A percentile compares a stretch with the other conserved stretches of the same genome.
These are phyloP conservation scores for Mythimna albipuncta DNA, from an alignment of 2,888 invertebrate genomes.

Conservation along the genomic window DNA sequence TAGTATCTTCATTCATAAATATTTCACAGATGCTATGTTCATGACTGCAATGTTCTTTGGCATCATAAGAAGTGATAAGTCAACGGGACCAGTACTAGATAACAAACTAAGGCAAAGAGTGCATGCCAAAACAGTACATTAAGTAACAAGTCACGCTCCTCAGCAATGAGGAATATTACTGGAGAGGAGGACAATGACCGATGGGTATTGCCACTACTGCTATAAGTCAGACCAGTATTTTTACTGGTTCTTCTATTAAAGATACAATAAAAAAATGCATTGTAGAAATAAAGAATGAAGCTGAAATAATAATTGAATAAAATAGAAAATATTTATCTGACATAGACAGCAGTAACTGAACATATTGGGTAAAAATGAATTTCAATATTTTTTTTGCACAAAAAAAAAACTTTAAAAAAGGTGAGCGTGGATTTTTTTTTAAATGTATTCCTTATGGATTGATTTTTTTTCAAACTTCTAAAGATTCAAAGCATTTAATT, in stretches of 20 bases:
- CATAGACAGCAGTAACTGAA: background rate
- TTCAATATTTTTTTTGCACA: background rate
- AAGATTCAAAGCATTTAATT: background rate
- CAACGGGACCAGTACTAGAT: slow-evolving; percentile 5
- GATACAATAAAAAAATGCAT: background rate
- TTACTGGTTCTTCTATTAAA: background rate
- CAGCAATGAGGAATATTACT: slow-evolving; percentile 33
- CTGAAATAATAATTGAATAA: background rate
- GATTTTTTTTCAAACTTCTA: background rate
- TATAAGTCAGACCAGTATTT: slow-evolving; percentile 2
- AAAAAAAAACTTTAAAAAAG: background rate
- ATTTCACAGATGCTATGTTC: background rate
- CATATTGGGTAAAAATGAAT: background rate
- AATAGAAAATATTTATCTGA: background rate
- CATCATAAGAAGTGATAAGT: slow-evolving; percentile 30
- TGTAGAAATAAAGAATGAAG: background rate
- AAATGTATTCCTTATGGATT: too few relatives aligned
- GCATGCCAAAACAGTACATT: slow-evolving; percentile 46
- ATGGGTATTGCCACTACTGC: slow-evolving; percentile 14
- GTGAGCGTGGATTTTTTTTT: too few relatives aligned
- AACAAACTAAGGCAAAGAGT: slow-evolving; percentile 30
- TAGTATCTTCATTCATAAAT: background rate
- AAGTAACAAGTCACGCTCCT: slow-evolving; percentile 39
- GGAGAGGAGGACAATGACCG: slow-evolving; percentile 33
- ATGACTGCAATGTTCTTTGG: slow-evolving; percentile 27